Percentiles rank a stretch among this genome's conserved stretches.
Conservation (phyloP, 2,113 vertebrate genomes). For the Odocoileus hemionus region DNA sequence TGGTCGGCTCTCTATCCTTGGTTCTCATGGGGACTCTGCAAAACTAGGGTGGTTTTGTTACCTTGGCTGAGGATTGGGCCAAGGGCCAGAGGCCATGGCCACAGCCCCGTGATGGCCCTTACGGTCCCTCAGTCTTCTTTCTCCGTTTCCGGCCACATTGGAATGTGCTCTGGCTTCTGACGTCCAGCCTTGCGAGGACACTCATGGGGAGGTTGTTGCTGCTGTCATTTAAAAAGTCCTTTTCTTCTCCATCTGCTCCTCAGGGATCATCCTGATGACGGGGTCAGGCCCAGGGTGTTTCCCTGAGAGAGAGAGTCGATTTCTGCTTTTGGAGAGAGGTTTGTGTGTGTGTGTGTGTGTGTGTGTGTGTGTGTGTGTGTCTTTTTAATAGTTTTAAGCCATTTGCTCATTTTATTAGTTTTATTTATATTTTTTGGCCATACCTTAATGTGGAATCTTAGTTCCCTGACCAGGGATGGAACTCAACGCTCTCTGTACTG, state of each 20-base stretch:
- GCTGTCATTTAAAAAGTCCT: background rate
- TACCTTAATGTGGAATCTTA: background rate
- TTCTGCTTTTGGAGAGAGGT: background rate
- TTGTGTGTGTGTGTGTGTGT: background rate
- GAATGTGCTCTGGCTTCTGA: background rate
- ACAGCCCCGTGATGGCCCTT: background rate
- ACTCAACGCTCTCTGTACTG: too few species aligned
- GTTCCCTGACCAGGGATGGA: background rate
- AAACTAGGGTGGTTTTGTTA: background rate
- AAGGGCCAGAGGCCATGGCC: too few species aligned
- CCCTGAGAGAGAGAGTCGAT: background rate
- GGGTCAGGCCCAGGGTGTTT: background rate
- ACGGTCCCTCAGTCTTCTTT: background rate
- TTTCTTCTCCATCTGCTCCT: background rate
- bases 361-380: background rate
- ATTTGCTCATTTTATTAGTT: background rate
- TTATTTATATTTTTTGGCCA: background rate
- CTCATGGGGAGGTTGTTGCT: accelerated
- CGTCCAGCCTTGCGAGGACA: background rate
- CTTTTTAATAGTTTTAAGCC: background rate
- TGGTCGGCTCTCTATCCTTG: background rate
- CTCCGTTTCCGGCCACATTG: background rate
- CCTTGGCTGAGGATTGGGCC: background rate
- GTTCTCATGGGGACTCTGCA: background rate
- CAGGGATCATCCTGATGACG: background rate